Percentiles rank a stretch among this genome's conserved stretches.
phyloP scores from a whole-genome alignment of 2,888 invertebrate genomes.

The Andrena marginata region DNA sequence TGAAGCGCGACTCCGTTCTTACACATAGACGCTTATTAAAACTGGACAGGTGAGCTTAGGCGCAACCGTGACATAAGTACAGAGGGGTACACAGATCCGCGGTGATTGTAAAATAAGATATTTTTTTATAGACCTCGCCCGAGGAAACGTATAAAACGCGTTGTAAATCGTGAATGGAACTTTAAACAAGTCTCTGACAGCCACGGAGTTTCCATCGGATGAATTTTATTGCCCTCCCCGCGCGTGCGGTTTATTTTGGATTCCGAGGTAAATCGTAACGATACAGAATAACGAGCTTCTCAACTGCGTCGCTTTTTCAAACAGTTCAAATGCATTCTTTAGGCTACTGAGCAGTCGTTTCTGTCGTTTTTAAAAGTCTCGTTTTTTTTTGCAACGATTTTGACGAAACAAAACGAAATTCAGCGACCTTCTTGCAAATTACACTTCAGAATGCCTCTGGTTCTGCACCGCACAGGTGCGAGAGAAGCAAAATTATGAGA shows the following conservation, averaged over 20 bases:
- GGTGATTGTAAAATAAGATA: background rate
- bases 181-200: background rate
- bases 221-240: background rate
- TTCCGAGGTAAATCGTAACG: background rate
- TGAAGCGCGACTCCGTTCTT: background rate
- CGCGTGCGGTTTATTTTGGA: constrained; percentile 9
- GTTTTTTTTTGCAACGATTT: background rate
- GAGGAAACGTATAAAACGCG: background rate
- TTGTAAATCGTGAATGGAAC: background rate
- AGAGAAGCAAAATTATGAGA: no score
- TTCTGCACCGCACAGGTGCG: no score
- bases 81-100: background rate
- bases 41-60: background rate
- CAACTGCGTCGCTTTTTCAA: background rate
- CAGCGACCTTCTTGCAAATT: no score
- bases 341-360: background rate
- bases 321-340: background rate
- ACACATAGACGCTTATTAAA: background rate
- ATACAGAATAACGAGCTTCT: background rate
- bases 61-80: background rate
- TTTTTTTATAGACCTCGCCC: background rate
- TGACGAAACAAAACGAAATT: no score
- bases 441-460: no score
- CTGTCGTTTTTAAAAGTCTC: background rate
- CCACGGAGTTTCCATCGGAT: background rate